Evolutionary conservation across 2,113 vertebrate genomes (phyloP).

Genomic region (Clarias macrocephalus): DNA sequence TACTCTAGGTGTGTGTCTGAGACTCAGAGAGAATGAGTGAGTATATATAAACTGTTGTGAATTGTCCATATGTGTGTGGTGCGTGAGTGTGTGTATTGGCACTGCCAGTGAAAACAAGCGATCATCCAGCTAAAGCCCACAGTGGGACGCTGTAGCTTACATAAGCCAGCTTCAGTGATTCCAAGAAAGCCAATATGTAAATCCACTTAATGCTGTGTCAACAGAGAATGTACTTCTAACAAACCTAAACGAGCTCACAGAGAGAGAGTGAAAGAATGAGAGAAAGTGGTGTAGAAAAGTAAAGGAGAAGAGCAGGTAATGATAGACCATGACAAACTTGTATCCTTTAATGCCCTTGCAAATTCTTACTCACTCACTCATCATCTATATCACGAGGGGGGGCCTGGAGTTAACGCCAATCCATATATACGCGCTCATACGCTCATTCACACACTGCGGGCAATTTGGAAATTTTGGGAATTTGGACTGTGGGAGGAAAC

Average conservation of each 20-base stretch:
- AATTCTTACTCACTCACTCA: too few species aligned
- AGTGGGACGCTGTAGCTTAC: conserved; percentile 68
- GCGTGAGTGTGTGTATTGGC: conserved; percentile 53
- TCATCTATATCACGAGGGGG: too few species aligned
- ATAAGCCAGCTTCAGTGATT: conserved; percentile 58
- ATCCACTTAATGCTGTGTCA: conserved; percentile 75
- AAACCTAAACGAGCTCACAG: conserved; percentile 34
- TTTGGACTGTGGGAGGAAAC: too few species aligned
- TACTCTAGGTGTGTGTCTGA: background rate
- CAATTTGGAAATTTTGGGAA: too few species aligned
- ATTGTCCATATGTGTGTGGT: conserved; percentile 24
- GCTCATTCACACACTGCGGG: too few species aligned
- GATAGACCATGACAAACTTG: background rate
- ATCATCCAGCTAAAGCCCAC: conserved; percentile 71
- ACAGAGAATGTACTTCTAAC: conserved; percentile 60
- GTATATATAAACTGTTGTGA: conserved; percentile 29
- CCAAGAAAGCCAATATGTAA: conserved; percentile 77
- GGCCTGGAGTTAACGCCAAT: too few species aligned
- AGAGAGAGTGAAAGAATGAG: conserved; percentile 4
- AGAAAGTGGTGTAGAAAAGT: background rate
- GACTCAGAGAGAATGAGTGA: conserved; percentile 41
- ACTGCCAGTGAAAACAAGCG: conserved; percentile 74
- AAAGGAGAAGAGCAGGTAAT: background rate
- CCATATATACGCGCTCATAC: too few species aligned
- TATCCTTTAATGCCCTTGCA: background rate